Base-by-base conservation (phyloP, 2,113 vertebrate genomes). In the Paramisgurnus dabryanus region DNA sequence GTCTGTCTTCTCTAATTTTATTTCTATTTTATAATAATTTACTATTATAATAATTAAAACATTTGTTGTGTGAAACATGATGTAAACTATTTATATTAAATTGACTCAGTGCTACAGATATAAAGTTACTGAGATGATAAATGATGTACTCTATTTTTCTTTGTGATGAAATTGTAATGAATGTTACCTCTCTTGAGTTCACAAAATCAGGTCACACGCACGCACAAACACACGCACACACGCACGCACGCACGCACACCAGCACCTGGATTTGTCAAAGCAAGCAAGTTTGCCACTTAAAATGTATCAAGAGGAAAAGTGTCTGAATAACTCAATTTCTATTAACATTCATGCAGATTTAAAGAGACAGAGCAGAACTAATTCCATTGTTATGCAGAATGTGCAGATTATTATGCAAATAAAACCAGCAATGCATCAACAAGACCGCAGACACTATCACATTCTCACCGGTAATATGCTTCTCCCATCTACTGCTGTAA, bases 321-420 rank as follows among this genome's bases (percentile, higher is more conserved):
- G 69, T 57, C 53, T 72, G 10, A 40, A 72, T 58, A 53, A 5
- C 53, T 4, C 7, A 15, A 43, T 17, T 60, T 27, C 12, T 6
- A n/a, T 61, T 72, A 18, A 72, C 69, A 18, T 17, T 41, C 39
- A 7, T n/a, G 40, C 15, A 61, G 11, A 61, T 73, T 72, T 58
- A 22, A 17, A 60, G 12, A 22, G 55, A 73, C 40, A 60, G 55
- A 60, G 39, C 55, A 60, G 71, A 60, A 73, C 71, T 73, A 73
- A 73, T 73, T 45, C 39, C 17, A 45, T 60, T 73, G 13, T 73
- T 45, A 60, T 45, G 39, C 55, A 22, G 53, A 39, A 73, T 45
- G 45, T 45, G 71, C 71, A 43, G n/a, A 64, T 80, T 60, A 73
- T 60, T 2, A 68, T 17, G 57, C 53, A 60, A 17, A 60, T 40